Percentiles rank a stretch among this genome's conserved stretches.
Conservation (phyloP, 2,888 invertebrate species). For the Ormia ochracea region DNA sequence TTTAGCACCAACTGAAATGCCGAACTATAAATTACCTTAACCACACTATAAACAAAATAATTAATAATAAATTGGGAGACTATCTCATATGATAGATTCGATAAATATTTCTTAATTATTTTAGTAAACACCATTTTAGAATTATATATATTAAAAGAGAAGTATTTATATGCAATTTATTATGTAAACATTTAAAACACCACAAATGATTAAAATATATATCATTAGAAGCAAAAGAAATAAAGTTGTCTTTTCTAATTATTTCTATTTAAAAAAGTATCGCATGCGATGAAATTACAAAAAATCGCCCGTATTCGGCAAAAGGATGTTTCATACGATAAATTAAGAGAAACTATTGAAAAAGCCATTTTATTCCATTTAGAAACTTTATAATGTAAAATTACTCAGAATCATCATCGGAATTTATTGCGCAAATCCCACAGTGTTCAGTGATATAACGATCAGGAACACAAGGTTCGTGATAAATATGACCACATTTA, state of each 20-base stretch:
- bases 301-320: no score
- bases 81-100: no score
- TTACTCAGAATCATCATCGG: conserved; percentile 41
- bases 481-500: conserved; percentile 93
- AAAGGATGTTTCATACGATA: no score
- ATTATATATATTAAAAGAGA: conserved; percentile 7
- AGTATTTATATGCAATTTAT: conserved; percentile 47
- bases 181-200: conserved; percentile 37
- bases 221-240: conserved; percentile 10
- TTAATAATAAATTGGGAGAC: no score
- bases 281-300: conserved; percentile 48
- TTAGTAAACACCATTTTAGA: conserved; percentile 17
- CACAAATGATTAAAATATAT: conserved; percentile 32
- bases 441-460: conserved; percentile 66
- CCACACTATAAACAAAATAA: no score
- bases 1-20: no score
- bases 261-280: conserved; percentile 55
- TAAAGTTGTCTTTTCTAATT: conserved; percentile 21
- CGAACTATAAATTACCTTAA: no score
- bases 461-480: conserved; percentile 86
- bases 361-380: no score
- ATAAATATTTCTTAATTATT: background rate
- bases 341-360: no score
- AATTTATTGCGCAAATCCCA: conserved; percentile 62
- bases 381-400: no score